Evolutionary conservation across 1,140 invertebrate species (phyloP).

Genomic region (Plectus sambesii): DNA sequence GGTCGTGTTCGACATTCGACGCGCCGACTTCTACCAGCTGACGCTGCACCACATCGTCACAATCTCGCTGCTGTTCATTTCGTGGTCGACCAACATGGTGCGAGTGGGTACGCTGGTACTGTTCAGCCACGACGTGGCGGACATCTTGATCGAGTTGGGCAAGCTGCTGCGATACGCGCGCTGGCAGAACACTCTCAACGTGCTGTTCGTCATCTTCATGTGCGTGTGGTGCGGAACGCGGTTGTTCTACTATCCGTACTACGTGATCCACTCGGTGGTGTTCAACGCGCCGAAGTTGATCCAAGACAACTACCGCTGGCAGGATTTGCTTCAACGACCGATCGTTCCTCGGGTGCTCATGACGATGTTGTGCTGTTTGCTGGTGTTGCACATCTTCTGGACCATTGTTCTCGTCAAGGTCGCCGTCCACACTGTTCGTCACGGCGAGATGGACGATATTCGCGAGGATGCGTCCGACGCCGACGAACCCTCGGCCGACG

Average conservation of each 20-base stretch:
- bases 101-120: slow-evolving; percentile 80
- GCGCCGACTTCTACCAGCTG: slow-evolving; percentile 88
- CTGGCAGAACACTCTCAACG: slow-evolving; percentile 53
- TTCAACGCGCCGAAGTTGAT: slow-evolving; percentile 35
- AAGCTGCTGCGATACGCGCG: slow-evolving; percentile 42
- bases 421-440: slow-evolving; percentile 27
- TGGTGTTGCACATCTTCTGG: slow-evolving; percentile 42
- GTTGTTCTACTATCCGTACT: slow-evolving; percentile 71
- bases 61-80: slow-evolving; percentile 72
- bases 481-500: too few species aligned
- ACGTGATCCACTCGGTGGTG: slow-evolving; percentile 34
- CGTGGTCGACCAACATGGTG: slow-evolving; percentile 84
- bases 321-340: slow-evolving; percentile 32
- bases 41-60: slow-evolving; percentile 90
- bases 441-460: slow-evolving; percentile 33
- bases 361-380: slow-evolving; percentile 28
- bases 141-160: slow-evolving; percentile 60
- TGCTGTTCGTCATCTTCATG: slow-evolving; percentile 73
- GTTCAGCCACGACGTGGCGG: slow-evolving; percentile 80
- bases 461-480: slow-evolving; percentile 28
- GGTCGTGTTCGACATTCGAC: slow-evolving; percentile 34
- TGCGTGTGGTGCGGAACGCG: slow-evolving; percentile 74
- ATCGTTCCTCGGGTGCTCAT: slow-evolving; percentile 37
- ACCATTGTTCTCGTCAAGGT: slow-evolving; percentile 42
- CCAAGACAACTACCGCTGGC: slow-evolving; percentile 27